Base-by-base conservation (phyloP, 2,888 invertebrate species). In the Philereme transversata region DNA sequence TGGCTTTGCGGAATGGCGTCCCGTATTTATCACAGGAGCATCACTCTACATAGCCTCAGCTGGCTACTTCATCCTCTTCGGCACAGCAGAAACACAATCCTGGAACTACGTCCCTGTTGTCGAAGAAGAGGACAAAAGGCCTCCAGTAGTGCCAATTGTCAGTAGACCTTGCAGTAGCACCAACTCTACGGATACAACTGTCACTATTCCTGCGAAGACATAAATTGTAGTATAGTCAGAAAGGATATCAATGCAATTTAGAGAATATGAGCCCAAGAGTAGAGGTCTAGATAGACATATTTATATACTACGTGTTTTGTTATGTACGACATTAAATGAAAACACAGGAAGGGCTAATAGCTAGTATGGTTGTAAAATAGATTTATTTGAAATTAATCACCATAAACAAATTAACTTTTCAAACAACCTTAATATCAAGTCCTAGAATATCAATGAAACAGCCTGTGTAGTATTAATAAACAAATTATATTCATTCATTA, bases 1-100 rank as follows among this genome's bases (percentile, higher is more conserved):
- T 69, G 95, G 96, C n/a, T 92, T 96, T 56, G 90, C 93, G 33
- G 94, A 96, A 81, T 97, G 96, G 96, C 94, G 95, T 52, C 93
- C 93, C 36, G 94, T 96, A 53, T 96, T 96, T 77, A 92, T 95
- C 72, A 95, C 96, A 38, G 96, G 96, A 0, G 95, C 96, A 0
- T 90, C 92, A 0, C 93, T 95, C 0, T 97, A 96, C 76, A 94
- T 95, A 10, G 92, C 94, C 3, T 94, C 95, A 0, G 96, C 96
- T 0, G 51, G 95, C 4, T 86, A 96, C 60, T 97, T 95, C 82
- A 94, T 94, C 75, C 58, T 95, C 3, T 95, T 96, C 65, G 96
- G 96, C 5, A 95, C 95, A 0, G 95, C 94, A 0, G 94, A 95
- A 57, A 94, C 95, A 10, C 96, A 96, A 76, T 84, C 93, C 3